Evolutionary conservation across 2,888 invertebrate species (phyloP).

Genomic region (Neoscelio sp.): DNA sequence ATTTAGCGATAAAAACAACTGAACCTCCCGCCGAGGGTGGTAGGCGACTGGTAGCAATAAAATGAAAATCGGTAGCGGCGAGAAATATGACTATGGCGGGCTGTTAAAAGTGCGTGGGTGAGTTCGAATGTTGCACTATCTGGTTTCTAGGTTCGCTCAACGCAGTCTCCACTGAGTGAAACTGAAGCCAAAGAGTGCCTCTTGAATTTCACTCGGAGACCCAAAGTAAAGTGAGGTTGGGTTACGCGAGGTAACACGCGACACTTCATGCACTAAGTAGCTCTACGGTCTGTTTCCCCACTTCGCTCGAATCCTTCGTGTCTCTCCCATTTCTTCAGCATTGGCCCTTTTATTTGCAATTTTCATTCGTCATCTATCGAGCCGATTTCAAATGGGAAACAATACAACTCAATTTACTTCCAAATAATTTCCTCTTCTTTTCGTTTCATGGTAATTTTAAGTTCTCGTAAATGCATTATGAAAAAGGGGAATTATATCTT

Average conservation of each 20-base stretch:
- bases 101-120: constrained; percentile 70
- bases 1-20: background rate
- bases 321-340: constrained; percentile 47
- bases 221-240: constrained; percentile 72
- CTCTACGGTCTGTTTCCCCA: constrained; percentile 78
- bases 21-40: too few species aligned
- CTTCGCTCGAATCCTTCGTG: constrained; percentile 50
- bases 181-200: constrained; percentile 80
- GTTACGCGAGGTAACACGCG: constrained; percentile 78
- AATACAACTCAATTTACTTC: background rate
- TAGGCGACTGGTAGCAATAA: too few species aligned
- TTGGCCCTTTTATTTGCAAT: constrained; percentile 27
- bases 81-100: constrained; percentile 49
- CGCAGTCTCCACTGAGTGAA: constrained; percentile 71
- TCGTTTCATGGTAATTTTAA: too few species aligned
- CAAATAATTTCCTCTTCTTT: background rate
- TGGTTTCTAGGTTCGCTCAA: constrained; percentile 71
- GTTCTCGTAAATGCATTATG: too few species aligned
- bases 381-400: too few species aligned
- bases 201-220: constrained; percentile 78
- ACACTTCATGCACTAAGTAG: constrained; percentile 79
- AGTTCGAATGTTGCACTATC: constrained; percentile 71
- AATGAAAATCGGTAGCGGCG: constrained; percentile 32
- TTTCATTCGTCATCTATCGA: background rate
- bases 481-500: too few species aligned